Base-by-base conservation (phyloP, 2,888 invertebrate species). In the Pegoplata infirma region DNA sequence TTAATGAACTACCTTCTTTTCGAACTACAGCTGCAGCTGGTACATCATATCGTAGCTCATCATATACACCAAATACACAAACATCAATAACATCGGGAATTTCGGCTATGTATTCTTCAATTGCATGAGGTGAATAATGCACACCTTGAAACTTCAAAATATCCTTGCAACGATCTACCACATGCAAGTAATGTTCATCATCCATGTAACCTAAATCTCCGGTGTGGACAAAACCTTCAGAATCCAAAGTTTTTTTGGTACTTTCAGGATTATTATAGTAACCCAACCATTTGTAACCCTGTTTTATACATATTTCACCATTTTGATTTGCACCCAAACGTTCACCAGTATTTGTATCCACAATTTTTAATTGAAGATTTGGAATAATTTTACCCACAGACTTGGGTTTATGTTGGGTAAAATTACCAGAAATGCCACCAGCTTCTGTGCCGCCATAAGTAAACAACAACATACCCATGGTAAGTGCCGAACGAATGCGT, bases 151-250 rank as follows among this genome's bases (percentile, higher is more conserved):
- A 86, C 23, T 85, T 86, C 0, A 87, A 80, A 5, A 84, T 82
- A 44, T 88, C 87, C 72, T 87, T 88, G 28, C 83, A 85, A 8
- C 88, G 84, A 74, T 84, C 88, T 6, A 83, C 82, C n/a, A 87
- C 69, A 74, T 81, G 84, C 4, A 88, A 63, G 72, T 68, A 81
- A 10, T 85, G 85, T 1, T 87, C 81, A 5, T 85, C 83, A 76
- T 87, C 86, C 71, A 88, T 85, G 67, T 84, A 85, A 3, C 89
- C 89, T 67, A 88, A 49, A 71, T 89, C 88, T 0, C 88, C 88
- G 0, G 86, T 84, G 10, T 82, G 84, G 2, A 87, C 76, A 84
- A 86, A 89, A 28, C 85, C 85, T 0, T 86, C 80, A 1, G 19
- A 44, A 56, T 87, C 86, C 8, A 82, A 74, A 1, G 82, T 80